A percentile compares a stretch with the other conserved stretches of the same genome.
These are phyloP conservation scores for Pseudococcus jackbeardsleyi DNA, from an alignment of 2,888 invertebrate species.

Conservation along the genomic window DNA sequence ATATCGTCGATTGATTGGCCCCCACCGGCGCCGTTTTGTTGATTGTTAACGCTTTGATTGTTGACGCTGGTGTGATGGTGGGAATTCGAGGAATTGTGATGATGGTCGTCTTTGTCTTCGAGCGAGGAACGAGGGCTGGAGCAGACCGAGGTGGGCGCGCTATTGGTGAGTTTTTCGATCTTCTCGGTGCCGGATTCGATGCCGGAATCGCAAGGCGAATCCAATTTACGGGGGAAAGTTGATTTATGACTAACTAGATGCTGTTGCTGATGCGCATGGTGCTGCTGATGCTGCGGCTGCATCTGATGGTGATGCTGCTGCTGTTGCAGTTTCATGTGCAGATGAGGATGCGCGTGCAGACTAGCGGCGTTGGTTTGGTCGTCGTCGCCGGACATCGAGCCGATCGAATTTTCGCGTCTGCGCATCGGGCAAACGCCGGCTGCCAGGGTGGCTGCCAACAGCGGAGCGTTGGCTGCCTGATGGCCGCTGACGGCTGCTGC, in stretches of 20 bases:
- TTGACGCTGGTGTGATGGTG: slow-evolving; percentile 49
- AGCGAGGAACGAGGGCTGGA: slow-evolving; percentile 88
- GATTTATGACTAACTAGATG: slow-evolving; percentile 66
- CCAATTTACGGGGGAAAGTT: slow-evolving; percentile 77
- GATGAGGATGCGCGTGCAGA: slow-evolving; percentile 64
- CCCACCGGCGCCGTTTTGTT: slow-evolving; percentile 67
- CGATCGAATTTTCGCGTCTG: slow-evolving; percentile 78
- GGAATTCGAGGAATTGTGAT: slow-evolving; percentile 66
- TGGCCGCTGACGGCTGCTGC: slow-evolving; percentile 68
- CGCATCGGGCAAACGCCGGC: slow-evolving; percentile 80
- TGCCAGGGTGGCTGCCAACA: slow-evolving; percentile 82
- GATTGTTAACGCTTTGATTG: slow-evolving; percentile 6
- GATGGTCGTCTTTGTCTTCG: slow-evolving; percentile 78
- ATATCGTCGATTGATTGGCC: slow-evolving; percentile 81
- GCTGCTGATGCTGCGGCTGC: slow-evolving; percentile 58
- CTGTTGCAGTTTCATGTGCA: slow-evolving; percentile 51
- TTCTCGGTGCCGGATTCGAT: slow-evolving; percentile 94
- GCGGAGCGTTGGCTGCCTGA: slow-evolving; percentile 79
- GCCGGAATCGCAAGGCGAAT: slow-evolving; percentile 93
- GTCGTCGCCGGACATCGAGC: slow-evolving; percentile 82
- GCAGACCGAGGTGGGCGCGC: slow-evolving; percentile 82
- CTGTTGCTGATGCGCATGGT: slow-evolving; percentile 17
- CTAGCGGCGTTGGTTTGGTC: slow-evolving; percentile 77
- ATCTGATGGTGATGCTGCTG: slow-evolving; percentile 43
- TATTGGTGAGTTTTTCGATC: slow-evolving; percentile 79